phyloP scores from a whole-genome alignment of 2,888 invertebrate genomes.

The Ochlodes sylvanus region DNA sequence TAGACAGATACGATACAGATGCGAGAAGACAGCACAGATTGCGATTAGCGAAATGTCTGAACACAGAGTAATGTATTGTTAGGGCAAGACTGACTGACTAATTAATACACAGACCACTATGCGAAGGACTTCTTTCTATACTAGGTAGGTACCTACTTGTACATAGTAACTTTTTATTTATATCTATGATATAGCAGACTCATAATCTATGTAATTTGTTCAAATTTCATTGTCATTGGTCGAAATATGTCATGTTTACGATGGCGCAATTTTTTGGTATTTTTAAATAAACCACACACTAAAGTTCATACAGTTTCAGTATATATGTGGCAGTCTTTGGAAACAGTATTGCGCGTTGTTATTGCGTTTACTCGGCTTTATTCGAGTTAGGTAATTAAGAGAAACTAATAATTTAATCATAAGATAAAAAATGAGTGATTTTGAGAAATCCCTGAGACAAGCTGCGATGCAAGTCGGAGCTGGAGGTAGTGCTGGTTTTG shows the following conservation, averaged over 20 bases:
- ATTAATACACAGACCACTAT: background rate
- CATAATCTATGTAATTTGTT: constrained; percentile 9
- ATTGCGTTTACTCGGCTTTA: background rate
- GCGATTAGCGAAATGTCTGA: no score
- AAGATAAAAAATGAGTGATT: constrained; percentile 63
- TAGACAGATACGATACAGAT: constrained; percentile 5
- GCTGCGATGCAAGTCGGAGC: constrained; percentile 93
- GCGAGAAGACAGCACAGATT: background rate
- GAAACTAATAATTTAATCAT: background rate
- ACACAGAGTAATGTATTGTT: background rate
- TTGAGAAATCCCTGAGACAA: constrained; percentile 85
- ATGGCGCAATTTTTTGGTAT: constrained; percentile 47
- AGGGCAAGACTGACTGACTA: background rate
- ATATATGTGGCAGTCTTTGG: constrained; percentile 16
- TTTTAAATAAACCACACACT: constrained; percentile 45
- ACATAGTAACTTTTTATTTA: background rate
- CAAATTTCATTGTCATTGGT: constrained; percentile 29
- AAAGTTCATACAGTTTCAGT: constrained; percentile 22
- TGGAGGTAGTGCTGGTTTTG: constrained; percentile 96
- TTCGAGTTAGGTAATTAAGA: no score
- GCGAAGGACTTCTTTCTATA: background rate
- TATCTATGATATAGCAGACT: no score
- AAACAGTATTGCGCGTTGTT: constrained; percentile 12
- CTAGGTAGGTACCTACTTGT: no score
- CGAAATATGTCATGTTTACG: constrained; percentile 36